Conservation (phyloP, 2,797 vertebrate genomes). For the Gambelia wislizenii region DNA sequence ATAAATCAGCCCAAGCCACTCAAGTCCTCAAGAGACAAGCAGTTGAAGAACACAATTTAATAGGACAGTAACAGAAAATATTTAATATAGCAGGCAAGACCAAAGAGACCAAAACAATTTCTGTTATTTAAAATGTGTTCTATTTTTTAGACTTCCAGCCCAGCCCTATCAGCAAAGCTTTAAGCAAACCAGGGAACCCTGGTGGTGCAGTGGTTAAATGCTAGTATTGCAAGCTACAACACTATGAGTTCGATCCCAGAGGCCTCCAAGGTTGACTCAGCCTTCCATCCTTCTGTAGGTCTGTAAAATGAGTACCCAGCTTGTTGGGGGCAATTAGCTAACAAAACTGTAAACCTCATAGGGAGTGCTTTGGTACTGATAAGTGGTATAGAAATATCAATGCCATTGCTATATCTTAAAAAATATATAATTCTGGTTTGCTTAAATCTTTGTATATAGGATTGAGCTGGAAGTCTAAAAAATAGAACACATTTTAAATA, state of each 20-base stretch:
- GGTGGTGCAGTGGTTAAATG: no score
- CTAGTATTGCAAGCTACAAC: background rate
- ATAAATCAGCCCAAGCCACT: background rate
- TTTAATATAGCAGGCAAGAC: background rate
- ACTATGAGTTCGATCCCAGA: no score
- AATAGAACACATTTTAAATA: background rate
- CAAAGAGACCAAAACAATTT: background rate
- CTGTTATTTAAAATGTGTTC: background rate
- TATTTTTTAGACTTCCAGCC: background rate
- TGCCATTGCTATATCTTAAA: no score
- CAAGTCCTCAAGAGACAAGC: background rate
- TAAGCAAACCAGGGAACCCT: no score
- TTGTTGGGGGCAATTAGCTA: no score
- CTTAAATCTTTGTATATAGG: background rate
- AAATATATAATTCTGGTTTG: no score
- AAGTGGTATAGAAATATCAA: no score
- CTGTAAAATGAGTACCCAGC: no score
- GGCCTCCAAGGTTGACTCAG: no score
- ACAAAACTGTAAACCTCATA: no score
- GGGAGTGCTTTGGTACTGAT: no score
- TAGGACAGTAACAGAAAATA: background rate
- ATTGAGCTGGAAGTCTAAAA: background rate
- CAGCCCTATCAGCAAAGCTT: background rate
- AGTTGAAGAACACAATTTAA: background rate
- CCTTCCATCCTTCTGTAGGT: no score